phyloP scores from a whole-genome alignment of 1,140 invertebrate species.

The Papilio dardanus region DNA sequence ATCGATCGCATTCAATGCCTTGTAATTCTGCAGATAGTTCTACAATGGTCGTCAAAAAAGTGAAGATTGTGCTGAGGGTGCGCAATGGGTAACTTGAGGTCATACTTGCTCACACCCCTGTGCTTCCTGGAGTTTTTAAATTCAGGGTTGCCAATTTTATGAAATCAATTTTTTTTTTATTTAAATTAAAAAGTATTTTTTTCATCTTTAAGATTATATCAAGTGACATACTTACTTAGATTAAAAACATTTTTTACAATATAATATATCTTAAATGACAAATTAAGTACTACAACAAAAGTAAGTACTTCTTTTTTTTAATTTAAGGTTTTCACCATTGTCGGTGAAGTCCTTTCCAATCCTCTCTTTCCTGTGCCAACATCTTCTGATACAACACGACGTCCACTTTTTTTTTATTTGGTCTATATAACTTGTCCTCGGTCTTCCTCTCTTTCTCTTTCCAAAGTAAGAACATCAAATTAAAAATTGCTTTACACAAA shows the following conservation, averaged over 20 bases:
- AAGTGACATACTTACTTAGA: too few relatives aligned
- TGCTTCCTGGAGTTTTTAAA: constrained; percentile 68
- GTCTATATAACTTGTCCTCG: too few relatives aligned
- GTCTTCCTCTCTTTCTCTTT: neutral
- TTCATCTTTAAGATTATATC: too few relatives aligned
- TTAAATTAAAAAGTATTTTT: neutral
- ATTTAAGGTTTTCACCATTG: too few relatives aligned
- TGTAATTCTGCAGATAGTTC: constrained; percentile 69
- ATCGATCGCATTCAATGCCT: constrained; percentile 56
- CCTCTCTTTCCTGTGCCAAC: too few relatives aligned
- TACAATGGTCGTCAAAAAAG: constrained; percentile 58
- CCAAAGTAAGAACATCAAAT: neutral
- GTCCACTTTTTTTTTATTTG: too few relatives aligned
- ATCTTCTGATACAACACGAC: too few relatives aligned
- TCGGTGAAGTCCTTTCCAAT: too few relatives aligned
- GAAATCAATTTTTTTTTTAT: neutral
- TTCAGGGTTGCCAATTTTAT: constrained; percentile 58
- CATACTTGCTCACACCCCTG: constrained; percentile 77
- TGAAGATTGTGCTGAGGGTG: constrained; percentile 56
- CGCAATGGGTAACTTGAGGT: constrained; percentile 76
- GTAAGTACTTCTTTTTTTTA: neutral
- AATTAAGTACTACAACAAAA: neutral
- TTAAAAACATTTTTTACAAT: too few relatives aligned
- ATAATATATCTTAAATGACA: too few relatives aligned
- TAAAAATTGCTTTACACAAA: neutral